Evolutionary conservation across 1,140 invertebrate species (phyloP), one percentile per base, ranked within the genome.

Genomic region (Philopotamus ludificatus): DNA sequence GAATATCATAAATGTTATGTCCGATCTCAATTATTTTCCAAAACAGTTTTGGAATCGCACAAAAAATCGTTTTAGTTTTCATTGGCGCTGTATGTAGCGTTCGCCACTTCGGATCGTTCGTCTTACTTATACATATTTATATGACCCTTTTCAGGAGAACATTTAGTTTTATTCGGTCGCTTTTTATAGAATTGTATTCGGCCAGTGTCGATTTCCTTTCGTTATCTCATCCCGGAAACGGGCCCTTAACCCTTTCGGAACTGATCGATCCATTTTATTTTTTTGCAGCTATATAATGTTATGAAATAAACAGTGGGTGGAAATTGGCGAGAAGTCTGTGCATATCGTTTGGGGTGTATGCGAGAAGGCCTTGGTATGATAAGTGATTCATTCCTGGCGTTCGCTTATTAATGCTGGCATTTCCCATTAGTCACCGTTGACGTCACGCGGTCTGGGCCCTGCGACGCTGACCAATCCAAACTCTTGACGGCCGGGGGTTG

Each of bases 121-220:
- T 50, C 12, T 50, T 21, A 20, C 41, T 23, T 44, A 60, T 60
- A 60, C 58, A 60, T 60, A 60, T 60, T 60, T 60, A 60, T 60
- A 47, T 22, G 58, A 25, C 39, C 58, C 21, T 60, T 60, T 45
- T 45, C 47, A 47, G 12, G 21, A 45, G 39, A 25, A 23, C 22
- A 16, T 60, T 47, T 47, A 21, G 28, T 58, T 58, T 58, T 58
- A 58, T 58, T 41, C 41, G 44, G 58, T 60, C 41, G 45, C 58
- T 47, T 60, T 60, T 60, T 22, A 20, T 23, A 26, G 47, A 60
- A 60, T 60, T 60, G 58, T 47, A 45, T 26, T 47, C 39, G 4
- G 10, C 12, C 26, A 39, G 34, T 21, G 55, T 58, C 55, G 22
- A 42, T 58, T 54, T 50, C 21, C 47, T 20, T 50, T 50, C 18